Percentiles rank a stretch among this genome's conserved stretches.
Conservation (phyloP, 2,113 vertebrate species). For the Petromus typicus region DNA sequence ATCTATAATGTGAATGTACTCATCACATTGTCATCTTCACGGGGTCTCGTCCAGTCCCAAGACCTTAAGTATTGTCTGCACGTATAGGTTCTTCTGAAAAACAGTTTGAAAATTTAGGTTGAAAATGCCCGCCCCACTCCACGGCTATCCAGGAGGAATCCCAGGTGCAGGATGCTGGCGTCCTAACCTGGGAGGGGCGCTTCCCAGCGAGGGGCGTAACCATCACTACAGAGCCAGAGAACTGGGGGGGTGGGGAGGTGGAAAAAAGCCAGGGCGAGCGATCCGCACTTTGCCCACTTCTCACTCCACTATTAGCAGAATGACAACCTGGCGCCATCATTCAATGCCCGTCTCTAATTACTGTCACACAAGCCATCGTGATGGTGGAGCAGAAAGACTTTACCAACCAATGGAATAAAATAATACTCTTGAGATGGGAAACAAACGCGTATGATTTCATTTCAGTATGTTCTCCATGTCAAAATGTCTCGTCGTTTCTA, state of each 20-base stretch:
- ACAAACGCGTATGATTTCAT: not conserved
- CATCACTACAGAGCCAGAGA: not conserved
- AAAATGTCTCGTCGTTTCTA: not conserved
- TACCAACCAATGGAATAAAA: not conserved
- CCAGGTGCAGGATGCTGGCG: not conserved
- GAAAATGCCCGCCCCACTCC: not conserved
- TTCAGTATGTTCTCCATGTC: not conserved
- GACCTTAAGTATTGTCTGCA: not conserved
- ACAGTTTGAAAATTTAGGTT: not conserved
- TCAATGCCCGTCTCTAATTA: constrained; percentile 21
- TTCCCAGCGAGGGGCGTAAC: not conserved
- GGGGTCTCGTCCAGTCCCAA: not conserved
- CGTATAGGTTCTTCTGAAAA: not conserved
- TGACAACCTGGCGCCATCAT: not conserved
- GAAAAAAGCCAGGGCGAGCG: not conserved
- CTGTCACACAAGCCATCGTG: not conserved
- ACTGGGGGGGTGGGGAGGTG: not conserved
- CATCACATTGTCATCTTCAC: too few species aligned
- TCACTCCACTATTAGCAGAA: not conserved
- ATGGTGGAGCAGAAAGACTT: not conserved
- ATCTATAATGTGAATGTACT: too few species aligned
- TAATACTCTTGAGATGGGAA: not conserved
- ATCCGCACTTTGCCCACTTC: not conserved
- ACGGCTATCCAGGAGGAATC: not conserved
- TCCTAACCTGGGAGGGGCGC: not conserved